These are phyloP conservation scores for Phodopus roborovskii DNA, from an alignment of 2,113 vertebrate genomes.

Conservation along the genomic window DNA sequence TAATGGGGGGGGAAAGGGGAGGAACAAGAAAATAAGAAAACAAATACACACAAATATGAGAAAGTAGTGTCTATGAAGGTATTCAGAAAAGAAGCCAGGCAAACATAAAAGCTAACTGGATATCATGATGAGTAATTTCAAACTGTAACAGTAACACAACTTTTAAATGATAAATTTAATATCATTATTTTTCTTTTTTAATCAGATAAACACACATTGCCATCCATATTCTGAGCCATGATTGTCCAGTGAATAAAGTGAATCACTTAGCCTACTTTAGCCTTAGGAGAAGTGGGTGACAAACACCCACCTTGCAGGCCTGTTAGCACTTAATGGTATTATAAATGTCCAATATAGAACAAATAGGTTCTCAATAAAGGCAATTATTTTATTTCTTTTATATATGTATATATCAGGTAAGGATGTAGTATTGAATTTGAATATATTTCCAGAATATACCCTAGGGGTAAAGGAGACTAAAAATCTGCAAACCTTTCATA, in stretches of 20 bases:
- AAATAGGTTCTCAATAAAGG: neutral
- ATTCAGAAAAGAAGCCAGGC: neutral
- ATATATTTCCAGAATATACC: neutral
- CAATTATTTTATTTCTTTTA: constrained; percentile 36
- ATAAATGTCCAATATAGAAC: neutral
- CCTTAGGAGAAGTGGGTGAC: neutral
- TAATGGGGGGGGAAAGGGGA: neutral
- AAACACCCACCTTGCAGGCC: neutral
- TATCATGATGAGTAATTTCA: neutral
- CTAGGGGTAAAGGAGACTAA: neutral
- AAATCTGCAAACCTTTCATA: constrained; percentile 52
- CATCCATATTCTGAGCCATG: constrained; percentile 25
- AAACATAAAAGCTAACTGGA: neutral
- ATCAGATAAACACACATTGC: neutral
- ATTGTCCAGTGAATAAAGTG: neutral
- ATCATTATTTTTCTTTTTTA: neutral
- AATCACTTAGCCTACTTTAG: constrained; percentile 22
- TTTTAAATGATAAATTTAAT: constrained; percentile 6
- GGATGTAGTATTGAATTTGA: neutral
- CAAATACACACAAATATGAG: neutral
- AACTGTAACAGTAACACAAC: neutral
- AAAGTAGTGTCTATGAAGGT: neutral
- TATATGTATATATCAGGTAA: neutral
- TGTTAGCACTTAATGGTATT: constrained; percentile 49
- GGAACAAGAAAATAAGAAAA: neutral